phyloP scores from a whole-genome alignment of 2,888 invertebrate species.

The Barypeithes pellucidus region DNA sequence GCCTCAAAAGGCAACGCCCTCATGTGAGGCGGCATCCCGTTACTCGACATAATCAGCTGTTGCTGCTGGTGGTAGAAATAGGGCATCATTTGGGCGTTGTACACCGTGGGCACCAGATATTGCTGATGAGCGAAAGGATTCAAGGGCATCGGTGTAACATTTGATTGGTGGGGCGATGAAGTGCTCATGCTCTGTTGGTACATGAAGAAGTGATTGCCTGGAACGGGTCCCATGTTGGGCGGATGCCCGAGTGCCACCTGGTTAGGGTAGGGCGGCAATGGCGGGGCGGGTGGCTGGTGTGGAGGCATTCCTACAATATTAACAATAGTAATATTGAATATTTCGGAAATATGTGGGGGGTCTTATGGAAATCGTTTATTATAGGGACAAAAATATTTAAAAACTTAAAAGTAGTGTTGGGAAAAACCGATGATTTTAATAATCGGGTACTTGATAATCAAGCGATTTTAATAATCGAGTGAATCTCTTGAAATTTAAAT shows the following conservation, averaged over 20 bases:
- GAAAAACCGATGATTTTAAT: no score
- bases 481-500: no score
- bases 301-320: constrained; percentile 25
- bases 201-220: constrained; percentile 71
- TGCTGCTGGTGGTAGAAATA: constrained; percentile 73
- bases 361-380: no score
- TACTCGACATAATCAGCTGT: constrained; percentile 73
- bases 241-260: constrained; percentile 52
- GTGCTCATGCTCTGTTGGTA: constrained; percentile 75
- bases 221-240: constrained; percentile 64
- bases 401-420: no score
- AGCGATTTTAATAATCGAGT: no score
- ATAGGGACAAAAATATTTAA: no score
- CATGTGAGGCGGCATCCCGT: constrained; percentile 67
- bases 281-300: constrained; percentile 33
- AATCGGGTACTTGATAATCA: no score
- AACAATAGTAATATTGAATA: not conserved
- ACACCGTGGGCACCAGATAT: constrained; percentile 71
- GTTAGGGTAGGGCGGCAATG: constrained; percentile 46
- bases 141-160: constrained; percentile 65
- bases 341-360: not conserved
- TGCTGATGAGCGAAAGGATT: constrained; percentile 74
- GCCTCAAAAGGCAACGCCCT: constrained; percentile 62
- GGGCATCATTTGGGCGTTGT: constrained; percentile 73
- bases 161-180: constrained; percentile 64